Evolutionary conservation across 1,140 invertebrate genomes (phyloP).

Genomic region (Drosophila burlai): DNA sequence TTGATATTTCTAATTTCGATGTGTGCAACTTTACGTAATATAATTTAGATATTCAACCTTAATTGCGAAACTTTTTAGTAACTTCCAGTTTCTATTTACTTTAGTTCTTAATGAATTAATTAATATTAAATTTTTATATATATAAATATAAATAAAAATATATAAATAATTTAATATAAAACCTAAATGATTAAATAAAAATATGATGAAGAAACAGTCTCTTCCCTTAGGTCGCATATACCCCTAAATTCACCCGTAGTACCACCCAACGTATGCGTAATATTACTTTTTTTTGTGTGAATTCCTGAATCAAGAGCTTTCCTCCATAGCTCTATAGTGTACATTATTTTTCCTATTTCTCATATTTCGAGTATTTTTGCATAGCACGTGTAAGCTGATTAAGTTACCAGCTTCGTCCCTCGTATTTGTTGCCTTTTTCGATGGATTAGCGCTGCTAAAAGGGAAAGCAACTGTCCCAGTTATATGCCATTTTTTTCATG

Average conservation of each 20-base stretch:
- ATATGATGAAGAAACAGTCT: neutral
- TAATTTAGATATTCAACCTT: too few relatives aligned
- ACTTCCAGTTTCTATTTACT: too few relatives aligned
- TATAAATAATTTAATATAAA: neutral
- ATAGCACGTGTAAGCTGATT: slow-evolving; percentile 58
- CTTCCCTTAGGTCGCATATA: neutral
- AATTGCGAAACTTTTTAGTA: too few relatives aligned
- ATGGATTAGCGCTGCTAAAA: slow-evolving; percentile 46
- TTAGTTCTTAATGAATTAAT: too few relatives aligned
- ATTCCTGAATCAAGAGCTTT: slow-evolving; percentile 21
- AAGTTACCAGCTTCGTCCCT: slow-evolving; percentile 36
- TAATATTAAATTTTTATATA: too few relatives aligned
- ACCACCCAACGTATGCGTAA: slow-evolving; percentile 26
- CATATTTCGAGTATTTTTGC: slow-evolving; percentile 22
- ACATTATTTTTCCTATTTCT: slow-evolving; percentile 13
- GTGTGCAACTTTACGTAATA: neutral
- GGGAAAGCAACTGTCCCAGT: slow-evolving; percentile 6
- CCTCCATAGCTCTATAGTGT: neutral
- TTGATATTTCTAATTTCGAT: neutral
- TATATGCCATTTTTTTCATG: neutral
- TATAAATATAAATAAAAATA: neutral
- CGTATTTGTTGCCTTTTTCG: slow-evolving; percentile 26
- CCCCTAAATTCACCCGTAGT: neutral
- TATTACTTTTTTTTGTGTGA: slow-evolving; percentile 20
- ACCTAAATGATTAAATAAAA: neutral